Evolutionary conservation across 2,797 vertebrate genomes (phyloP).

Genomic region (Myotis myotis): DNA sequence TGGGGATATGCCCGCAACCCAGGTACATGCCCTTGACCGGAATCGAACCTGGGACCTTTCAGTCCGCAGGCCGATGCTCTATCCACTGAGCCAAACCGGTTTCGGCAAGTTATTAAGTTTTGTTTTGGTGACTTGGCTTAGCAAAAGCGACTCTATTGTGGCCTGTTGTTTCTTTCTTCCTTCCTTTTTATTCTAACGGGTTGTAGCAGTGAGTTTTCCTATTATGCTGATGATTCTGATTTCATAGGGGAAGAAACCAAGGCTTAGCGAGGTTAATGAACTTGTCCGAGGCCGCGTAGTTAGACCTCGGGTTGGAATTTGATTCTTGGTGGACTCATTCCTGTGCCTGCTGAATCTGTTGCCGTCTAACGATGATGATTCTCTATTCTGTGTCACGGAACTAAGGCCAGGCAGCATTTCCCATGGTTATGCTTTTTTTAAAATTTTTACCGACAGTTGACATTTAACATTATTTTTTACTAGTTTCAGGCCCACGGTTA

Average conservation of each 20-base stretch:
- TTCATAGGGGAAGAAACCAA: background rate
- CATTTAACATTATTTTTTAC: background rate
- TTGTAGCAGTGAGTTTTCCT: background rate
- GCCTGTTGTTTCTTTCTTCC: background rate
- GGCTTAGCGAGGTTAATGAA: background rate
- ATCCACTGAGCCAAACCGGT: too few species aligned
- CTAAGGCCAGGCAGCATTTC: background rate
- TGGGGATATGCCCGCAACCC: too few species aligned
- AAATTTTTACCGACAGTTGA: background rate
- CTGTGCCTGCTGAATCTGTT: background rate
- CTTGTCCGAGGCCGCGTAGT: background rate
- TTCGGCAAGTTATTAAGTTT: background rate
- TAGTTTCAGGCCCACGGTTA: background rate
- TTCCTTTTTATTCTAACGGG: background rate
- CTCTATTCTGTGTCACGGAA: background rate
- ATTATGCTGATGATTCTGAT: background rate
- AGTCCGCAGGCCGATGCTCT: too few species aligned
- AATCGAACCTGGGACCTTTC: too few species aligned
- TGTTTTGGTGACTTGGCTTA: background rate
- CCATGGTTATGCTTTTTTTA: background rate
- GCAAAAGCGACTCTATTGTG: background rate
- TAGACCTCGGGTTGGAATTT: background rate
- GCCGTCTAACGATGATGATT: background rate
- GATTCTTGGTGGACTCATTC: background rate
- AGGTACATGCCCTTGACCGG: too few species aligned